These are phyloP conservation scores for Caenorhabditis tropicalis DNA, from an alignment of 1,140 invertebrate species.

Conservation along the genomic window DNA sequence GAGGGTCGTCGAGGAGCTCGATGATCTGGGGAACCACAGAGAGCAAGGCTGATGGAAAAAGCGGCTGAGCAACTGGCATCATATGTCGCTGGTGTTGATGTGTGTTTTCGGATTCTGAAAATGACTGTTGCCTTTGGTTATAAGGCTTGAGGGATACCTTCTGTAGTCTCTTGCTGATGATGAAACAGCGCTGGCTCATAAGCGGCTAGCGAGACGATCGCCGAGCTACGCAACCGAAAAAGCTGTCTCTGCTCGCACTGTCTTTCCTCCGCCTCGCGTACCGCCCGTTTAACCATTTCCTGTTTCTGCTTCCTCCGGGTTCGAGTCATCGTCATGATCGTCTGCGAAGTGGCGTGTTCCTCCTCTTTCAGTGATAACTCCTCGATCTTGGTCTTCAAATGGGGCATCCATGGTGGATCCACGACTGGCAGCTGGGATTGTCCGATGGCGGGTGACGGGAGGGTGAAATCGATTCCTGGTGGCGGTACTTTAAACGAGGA, in stretches of 20 bases:
- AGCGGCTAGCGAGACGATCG: constrained; percentile 88
- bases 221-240: constrained; percentile 94
- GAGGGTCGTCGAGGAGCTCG: constrained; percentile 90
- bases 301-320: constrained; percentile 98
- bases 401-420: constrained; percentile 97
- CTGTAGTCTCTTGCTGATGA: constrained; percentile 57
- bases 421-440: constrained; percentile 79
- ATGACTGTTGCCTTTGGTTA: neutral
- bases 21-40: constrained; percentile 93
- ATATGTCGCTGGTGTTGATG: constrained; percentile 71
- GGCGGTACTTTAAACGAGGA: constrained; percentile 91
- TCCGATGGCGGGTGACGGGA: constrained; percentile 89
- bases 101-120: constrained; percentile 50
- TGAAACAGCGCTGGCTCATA: constrained; percentile 90
- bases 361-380: constrained; percentile 99
- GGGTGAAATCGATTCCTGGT: constrained; percentile 95
- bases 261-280: constrained; percentile 93
- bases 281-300: constrained; percentile 90
- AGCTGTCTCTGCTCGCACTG: constrained; percentile 90
- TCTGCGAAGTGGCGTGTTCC: constrained; percentile 86
- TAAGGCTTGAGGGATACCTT: neutral
- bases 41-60: constrained; percentile 95
- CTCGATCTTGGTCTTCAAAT: constrained; percentile 96
- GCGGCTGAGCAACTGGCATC: constrained; percentile 86
- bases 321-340: constrained; percentile 95